phyloP scores from a whole-genome alignment of 2,888 invertebrate genomes.

The Hartigia nigra region DNA sequence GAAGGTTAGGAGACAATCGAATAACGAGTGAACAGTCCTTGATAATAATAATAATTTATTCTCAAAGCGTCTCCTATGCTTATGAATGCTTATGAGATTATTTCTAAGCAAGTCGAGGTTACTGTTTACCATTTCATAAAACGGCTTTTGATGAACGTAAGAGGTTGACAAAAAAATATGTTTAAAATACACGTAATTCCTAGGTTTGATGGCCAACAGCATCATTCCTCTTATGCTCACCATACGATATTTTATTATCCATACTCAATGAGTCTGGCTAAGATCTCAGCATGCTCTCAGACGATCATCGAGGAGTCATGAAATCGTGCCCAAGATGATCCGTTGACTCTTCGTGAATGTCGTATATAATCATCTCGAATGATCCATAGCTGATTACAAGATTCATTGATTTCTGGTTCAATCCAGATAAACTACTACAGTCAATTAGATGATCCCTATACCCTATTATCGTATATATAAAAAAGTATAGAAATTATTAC shows the following conservation, averaged over 20 bases:
- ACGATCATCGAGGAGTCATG: neutral
- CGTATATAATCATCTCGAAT: neutral
- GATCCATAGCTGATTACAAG: neutral
- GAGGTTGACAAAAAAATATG: neutral
- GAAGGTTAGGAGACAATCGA: neutral
- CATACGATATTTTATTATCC: neutral
- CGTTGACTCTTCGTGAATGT: neutral
- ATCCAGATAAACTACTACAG: neutral
- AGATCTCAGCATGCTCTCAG: neutral
- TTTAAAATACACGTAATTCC: neutral
- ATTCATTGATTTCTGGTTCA: neutral
- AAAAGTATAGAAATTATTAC: neutral
- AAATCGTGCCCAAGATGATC: neutral
- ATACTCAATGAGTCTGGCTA: neutral
- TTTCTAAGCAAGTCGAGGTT: neutral
- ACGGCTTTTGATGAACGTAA: neutral
- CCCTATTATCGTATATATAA: neutral
- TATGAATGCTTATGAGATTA: conserved; percentile 2
- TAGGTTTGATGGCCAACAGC: neutral
- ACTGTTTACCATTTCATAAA: neutral
- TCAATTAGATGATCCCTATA: neutral
- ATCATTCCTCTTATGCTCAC: neutral
- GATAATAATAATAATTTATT: conserved; percentile 32
- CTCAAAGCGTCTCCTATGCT: conserved; percentile 12
- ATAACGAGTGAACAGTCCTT: conserved; percentile 42